These are phyloP conservation scores for Tyria jacobaeae DNA, from an alignment of 2,888 invertebrate genomes.

Conservation along the genomic window DNA sequence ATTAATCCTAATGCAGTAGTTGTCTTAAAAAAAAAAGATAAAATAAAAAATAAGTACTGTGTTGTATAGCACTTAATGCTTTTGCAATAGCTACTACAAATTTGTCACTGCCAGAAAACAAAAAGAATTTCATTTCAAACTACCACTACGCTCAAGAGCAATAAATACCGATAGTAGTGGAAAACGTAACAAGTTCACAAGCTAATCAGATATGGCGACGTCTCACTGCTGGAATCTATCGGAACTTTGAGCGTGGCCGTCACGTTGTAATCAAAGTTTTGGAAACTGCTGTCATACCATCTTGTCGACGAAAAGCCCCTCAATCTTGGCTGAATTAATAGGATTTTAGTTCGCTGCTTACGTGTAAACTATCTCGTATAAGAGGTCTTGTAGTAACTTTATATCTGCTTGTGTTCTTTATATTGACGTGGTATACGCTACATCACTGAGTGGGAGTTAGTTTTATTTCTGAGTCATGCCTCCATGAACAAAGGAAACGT, in stretches of 20 bases:
- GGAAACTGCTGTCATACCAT: constrained; percentile 58
- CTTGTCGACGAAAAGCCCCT: constrained; percentile 48
- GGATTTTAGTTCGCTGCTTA: constrained; percentile 44
- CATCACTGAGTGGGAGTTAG: neutral
- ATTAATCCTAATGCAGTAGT: no score
- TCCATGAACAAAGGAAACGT: no score
- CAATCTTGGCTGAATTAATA: constrained; percentile 58
- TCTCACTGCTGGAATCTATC: constrained; percentile 59
- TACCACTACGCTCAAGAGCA: no score
- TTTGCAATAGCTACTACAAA: neutral
- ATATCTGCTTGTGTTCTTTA: neutral
- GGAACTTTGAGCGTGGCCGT: constrained; percentile 59
- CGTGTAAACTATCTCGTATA: constrained; percentile 11
- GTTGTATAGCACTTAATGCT: no score
- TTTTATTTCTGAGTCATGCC: no score
- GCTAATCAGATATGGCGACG: constrained; percentile 61
- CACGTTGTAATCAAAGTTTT: constrained; percentile 67
- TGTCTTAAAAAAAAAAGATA: no score
- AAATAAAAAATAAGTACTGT: no score
- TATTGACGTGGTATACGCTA: neutral
- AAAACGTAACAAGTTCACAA: constrained; percentile 56
- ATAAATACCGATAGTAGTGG: constrained; percentile 30
- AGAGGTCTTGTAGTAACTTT: neutral
- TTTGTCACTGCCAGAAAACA: no score
- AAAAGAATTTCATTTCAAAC: no score